Conservation (phyloP, 2,888 invertebrate species). For the Andrena hattorfiana region DNA sequence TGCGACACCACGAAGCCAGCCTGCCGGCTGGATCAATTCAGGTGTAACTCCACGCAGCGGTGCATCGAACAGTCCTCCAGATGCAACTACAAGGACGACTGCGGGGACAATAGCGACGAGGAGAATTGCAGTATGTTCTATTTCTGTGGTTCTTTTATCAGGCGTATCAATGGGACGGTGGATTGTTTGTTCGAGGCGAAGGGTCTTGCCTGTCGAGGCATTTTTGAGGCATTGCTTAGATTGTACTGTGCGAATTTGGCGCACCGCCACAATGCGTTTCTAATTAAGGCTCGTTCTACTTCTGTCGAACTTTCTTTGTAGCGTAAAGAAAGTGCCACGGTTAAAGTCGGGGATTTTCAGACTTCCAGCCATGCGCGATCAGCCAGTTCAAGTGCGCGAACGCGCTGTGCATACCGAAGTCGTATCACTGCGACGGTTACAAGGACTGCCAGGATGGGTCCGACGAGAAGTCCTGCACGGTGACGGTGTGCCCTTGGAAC, state of each 20-base stretch:
- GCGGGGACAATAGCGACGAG: constrained; percentile 96
- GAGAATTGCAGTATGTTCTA: constrained; percentile 92
- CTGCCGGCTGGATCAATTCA: constrained; percentile 94
- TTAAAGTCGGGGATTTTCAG: constrained; percentile 85
- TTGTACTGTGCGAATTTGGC: neutral
- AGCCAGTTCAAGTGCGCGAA: constrained; percentile 97
- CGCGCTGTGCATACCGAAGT: constrained; percentile 95
- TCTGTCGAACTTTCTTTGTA: constrained; percentile 2
- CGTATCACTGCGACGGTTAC: constrained; percentile 94
- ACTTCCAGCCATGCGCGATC: constrained; percentile 94
- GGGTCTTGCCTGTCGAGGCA: too few relatives aligned
- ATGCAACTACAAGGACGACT: constrained; percentile 96
- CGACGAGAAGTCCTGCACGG: constrained; percentile 95
- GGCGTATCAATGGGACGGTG: neutral
- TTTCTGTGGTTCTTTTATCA: neutral
- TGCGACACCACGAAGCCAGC: constrained; percentile 87
- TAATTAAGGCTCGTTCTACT: constrained; percentile 2
- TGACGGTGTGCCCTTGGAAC: constrained; percentile 94
- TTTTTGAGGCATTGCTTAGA: neutral
- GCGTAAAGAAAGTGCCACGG: neutral
- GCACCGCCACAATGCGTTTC: neutral
- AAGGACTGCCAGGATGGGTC: constrained; percentile 96
- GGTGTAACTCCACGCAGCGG: constrained; percentile 92
- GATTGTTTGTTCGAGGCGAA: too few relatives aligned
- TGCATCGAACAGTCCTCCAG: constrained; percentile 92